Percentiles rank a stretch among this genome's conserved stretches.
Evolutionary conservation across 2,888 invertebrate species (phyloP).

Genomic region (Myathropa florea): DNA sequence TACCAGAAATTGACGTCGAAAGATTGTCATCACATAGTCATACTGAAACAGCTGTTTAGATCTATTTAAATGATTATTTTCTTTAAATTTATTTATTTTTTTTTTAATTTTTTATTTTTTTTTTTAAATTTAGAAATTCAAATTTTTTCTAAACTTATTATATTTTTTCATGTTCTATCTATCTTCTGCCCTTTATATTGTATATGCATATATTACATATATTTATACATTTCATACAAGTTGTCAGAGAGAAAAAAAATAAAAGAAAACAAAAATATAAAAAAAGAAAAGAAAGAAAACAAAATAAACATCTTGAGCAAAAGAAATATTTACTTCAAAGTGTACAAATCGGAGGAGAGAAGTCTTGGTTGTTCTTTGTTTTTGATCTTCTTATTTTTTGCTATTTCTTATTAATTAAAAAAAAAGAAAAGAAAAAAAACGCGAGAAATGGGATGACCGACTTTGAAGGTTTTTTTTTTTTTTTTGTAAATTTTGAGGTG

Average conservation of each 20-base stretch:
- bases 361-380: constrained; percentile 1
- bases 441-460: background rate
- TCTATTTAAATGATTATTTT: constrained; percentile 47
- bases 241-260: background rate
- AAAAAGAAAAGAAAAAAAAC: background rate
- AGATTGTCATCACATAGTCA: constrained; percentile 95
- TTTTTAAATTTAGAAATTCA: constrained; percentile 14
- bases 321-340: constrained; percentile 44
- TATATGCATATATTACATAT: constrained; percentile 7
- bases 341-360: constrained; percentile 28
- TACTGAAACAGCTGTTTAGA: constrained; percentile 95
- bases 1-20: constrained; percentile 96
- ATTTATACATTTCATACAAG: constrained; percentile 21
- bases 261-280: background rate
- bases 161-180: background rate
- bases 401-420: constrained; percentile 46
- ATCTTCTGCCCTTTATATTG: background rate
- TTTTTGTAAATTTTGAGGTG: constrained; percentile 45
- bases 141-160: constrained; percentile 16
- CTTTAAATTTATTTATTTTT: constrained; percentile 41
- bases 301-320: background rate
- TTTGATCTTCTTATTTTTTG: background rate
- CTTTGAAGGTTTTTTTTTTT: too few species aligned
- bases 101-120: constrained; percentile 16
- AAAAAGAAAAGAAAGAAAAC: background rate